Percentiles rank a stretch among this genome's conserved stretches.
Evolutionary conservation across 2,888 invertebrate species (phyloP).

Genomic region (Hemithea aestivaria): DNA sequence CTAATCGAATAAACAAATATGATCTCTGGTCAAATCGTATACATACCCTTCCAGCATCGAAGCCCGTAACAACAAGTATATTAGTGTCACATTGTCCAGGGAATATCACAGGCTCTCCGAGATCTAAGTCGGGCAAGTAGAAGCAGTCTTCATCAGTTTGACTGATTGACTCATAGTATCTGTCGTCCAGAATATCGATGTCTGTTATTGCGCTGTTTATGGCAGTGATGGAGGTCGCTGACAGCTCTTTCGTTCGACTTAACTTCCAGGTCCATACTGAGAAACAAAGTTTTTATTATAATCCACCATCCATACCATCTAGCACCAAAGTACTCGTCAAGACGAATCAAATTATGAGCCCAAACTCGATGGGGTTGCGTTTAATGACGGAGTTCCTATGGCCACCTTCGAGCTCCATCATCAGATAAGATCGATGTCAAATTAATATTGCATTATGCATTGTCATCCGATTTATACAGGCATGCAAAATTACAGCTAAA

Average conservation of each 20-base stretch:
- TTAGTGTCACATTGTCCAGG: constrained; percentile 48
- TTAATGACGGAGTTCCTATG: too few species aligned
- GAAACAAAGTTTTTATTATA: constrained; percentile 2
- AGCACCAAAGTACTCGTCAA: too few species aligned
- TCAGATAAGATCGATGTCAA: too few species aligned
- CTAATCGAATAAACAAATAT: too few species aligned
- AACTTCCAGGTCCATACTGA: constrained; percentile 63
- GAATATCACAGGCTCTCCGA: constrained; percentile 42
- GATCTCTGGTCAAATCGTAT: too few species aligned
- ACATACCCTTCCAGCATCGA: constrained; percentile 41
- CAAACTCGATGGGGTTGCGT: too few species aligned
- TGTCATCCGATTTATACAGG: too few species aligned
- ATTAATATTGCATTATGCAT: too few species aligned
- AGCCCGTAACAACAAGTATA: constrained; percentile 42
- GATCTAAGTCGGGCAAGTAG: constrained; percentile 43
- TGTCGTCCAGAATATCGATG: constrained; percentile 40
- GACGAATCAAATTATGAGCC: too few species aligned
- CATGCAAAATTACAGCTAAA: too few species aligned
- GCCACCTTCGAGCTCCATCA: too few species aligned
- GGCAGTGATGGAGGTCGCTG: constrained; percentile 26
- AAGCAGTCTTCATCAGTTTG: constrained; percentile 51
- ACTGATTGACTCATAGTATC: constrained; percentile 42
- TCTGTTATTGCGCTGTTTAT: constrained; percentile 40
- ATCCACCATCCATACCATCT: too few species aligned
- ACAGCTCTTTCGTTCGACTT: constrained; percentile 41